These are phyloP conservation scores for Rhinolophus sinicus DNA, from an alignment of 2,113 vertebrate species.

Conservation along the genomic window DNA sequence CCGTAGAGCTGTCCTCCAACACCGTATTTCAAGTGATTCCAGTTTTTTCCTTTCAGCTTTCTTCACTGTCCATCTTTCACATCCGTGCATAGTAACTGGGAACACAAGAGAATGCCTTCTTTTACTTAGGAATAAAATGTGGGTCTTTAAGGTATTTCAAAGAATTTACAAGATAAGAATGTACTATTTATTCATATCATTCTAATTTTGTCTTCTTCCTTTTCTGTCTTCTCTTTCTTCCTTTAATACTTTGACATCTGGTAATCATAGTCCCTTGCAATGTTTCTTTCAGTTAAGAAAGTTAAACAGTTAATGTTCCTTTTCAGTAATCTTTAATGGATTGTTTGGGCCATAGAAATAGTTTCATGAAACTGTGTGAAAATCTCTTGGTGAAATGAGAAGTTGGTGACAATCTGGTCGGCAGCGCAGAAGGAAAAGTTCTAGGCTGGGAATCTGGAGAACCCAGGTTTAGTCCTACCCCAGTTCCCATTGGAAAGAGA, in stretches of 20 bases:
- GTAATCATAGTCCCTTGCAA: background rate
- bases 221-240: background rate
- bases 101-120: background rate
- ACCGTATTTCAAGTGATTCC: background rate
- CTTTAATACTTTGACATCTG: background rate
- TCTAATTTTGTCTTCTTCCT: background rate
- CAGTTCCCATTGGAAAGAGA: background rate
- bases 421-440: background rate
- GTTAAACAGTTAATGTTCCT: background rate
- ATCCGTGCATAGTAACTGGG: background rate
- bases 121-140: background rate
- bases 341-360: background rate
- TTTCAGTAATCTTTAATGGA: background rate
- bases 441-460: background rate
- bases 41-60: too few relatives aligned
- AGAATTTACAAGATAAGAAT: background rate
- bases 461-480: background rate
- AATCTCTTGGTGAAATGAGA: background rate
- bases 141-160: background rate
- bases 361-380: background rate
- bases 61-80: background rate
- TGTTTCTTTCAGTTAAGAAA: background rate
- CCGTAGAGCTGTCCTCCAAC: too few relatives aligned
- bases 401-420: background rate
- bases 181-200: background rate